These are phyloP conservation scores for Argyra leucocephala DNA, from an alignment of 2,888 invertebrate genomes.

Conservation along the genomic window DNA sequence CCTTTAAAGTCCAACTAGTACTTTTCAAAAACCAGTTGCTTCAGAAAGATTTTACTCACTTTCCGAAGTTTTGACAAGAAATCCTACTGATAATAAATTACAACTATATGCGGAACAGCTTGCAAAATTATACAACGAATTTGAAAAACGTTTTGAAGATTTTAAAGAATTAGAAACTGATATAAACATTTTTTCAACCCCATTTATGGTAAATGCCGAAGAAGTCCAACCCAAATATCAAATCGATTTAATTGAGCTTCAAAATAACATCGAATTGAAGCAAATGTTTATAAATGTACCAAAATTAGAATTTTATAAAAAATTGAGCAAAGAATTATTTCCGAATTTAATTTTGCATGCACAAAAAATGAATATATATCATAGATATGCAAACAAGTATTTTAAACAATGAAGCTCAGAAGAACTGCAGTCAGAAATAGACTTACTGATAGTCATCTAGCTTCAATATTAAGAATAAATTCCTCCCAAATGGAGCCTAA, in stretches of 20 bases:
- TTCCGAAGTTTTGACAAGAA: conserved; percentile 5
- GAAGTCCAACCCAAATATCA: conserved; percentile 1
- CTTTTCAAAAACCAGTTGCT: conserved; percentile 9
- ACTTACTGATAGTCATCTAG: conserved; percentile 7
- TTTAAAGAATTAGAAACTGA: conserved; percentile 8
- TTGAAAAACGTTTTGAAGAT: conserved; percentile 9
- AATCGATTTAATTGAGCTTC: conserved; percentile 4
- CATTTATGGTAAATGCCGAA: conserved; percentile 4
- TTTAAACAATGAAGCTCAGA: conserved; percentile 10
- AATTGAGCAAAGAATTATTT: conserved; percentile 8
- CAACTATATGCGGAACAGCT: conserved; percentile 1
- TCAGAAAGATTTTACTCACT: conserved; percentile 8
- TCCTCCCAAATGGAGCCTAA: conserved; percentile 7
- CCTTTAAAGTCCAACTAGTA: conserved; percentile 7
- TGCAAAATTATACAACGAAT: conserved; percentile 8
- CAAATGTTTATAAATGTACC: conserved; percentile 10
- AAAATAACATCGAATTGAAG: too few relatives aligned
- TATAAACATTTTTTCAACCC: conserved; percentile 8
- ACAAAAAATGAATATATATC: not conserved
- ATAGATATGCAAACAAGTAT: conserved; percentile 9
- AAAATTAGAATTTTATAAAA: conserved; percentile 12
- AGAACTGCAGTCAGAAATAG: conserved; percentile 7
- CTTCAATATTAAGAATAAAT: conserved; percentile 7
- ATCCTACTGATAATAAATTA: conserved; percentile 9
- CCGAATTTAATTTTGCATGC: conserved; percentile 8